These are phyloP conservation scores for Ranitomeya variabilis DNA, from an alignment of 2,113 vertebrate genomes.

Conservation along the genomic window DNA sequence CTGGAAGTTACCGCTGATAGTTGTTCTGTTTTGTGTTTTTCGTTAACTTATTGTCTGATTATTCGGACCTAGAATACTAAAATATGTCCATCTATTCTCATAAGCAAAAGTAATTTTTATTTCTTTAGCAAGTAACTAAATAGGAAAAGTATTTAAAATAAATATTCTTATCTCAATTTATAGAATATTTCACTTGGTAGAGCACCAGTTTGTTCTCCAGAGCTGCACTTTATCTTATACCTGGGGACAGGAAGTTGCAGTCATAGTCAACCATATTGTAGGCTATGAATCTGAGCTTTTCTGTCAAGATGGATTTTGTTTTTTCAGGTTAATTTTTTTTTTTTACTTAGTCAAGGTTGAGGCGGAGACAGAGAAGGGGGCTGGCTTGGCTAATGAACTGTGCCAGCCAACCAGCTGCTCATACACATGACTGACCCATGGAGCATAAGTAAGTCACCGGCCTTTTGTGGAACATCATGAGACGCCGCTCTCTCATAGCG, in stretches of 20 bases:
- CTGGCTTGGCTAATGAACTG: too few relatives aligned
- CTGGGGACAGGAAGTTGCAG: neutral
- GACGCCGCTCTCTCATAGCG: too few relatives aligned
- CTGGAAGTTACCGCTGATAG: slow-evolving; percentile 32
- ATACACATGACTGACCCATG: too few relatives aligned
- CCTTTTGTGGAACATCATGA: too few relatives aligned
- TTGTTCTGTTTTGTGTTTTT: slow-evolving; percentile 20
- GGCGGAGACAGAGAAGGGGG: too few relatives aligned
- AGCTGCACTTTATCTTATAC: neutral
- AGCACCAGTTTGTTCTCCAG: neutral
- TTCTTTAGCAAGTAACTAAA: neutral
- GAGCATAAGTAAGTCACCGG: too few relatives aligned
- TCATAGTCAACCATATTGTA: neutral
- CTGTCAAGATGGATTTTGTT: too few relatives aligned
- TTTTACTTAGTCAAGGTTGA: too few relatives aligned
- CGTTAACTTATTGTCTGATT: slow-evolving; percentile 31
- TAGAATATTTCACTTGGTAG: neutral
- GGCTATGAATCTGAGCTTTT: too few relatives aligned
- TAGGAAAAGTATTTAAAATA: neutral
- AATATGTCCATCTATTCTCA: slow-evolving; percentile 9
- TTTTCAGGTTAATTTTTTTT: too few relatives aligned
- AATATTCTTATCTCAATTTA: neutral
- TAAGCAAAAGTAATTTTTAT: neutral
- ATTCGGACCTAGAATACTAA: neutral
- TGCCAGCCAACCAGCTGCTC: too few relatives aligned